Base-by-base conservation (phyloP, 2,888 invertebrate species). In the Seladonia tumulorum region DNA sequence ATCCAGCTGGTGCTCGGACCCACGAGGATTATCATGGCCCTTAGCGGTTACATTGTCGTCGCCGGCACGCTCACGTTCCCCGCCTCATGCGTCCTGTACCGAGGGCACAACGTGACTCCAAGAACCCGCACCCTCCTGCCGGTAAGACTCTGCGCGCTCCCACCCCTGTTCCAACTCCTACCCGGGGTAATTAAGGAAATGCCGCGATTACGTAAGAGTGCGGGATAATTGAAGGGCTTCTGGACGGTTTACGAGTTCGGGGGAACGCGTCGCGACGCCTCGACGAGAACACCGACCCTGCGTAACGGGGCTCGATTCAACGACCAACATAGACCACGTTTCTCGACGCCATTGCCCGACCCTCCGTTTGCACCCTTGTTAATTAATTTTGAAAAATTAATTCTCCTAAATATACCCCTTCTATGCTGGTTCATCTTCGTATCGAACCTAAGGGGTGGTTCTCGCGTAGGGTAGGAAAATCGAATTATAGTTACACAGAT, bases 31-130 rank as follows among this genome's bases (percentile, higher is more conserved):
- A 82, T 92, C 87, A 84, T 90, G 75, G 74, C 79, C 87, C 88
- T 90, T 76, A 78, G 86, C 76, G 82, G 86, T 87, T 88, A 88
- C 83, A 82, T 88, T 83, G 85, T 88, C 39, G 85, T 79, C 76
- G 82, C 77, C 10, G 87, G 83, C 42, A 77, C 82, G 45, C 84
- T 88, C 87, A 89, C 90, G 83, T 88, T 90, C 78, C 86, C 87
- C 68, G 86, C 88, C 82, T 91, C 90, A 86, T 90, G 91, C 83
- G 87, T 90, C 88, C 81, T 89, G 81, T 90, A 89, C 87, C 85
- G 85, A 29, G 81, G 81, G 57, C 87, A 90, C 86, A 91, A 92
- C 87, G 87, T 86, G 86, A 90, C 83, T n/a, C 66, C 60, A 25
- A 60, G 66, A 25, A 60, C 22, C 14, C 88, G 82, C 39, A 70